Conservation (phyloP, 1,140 invertebrate genomes). For the Drosophila funebris region DNA sequence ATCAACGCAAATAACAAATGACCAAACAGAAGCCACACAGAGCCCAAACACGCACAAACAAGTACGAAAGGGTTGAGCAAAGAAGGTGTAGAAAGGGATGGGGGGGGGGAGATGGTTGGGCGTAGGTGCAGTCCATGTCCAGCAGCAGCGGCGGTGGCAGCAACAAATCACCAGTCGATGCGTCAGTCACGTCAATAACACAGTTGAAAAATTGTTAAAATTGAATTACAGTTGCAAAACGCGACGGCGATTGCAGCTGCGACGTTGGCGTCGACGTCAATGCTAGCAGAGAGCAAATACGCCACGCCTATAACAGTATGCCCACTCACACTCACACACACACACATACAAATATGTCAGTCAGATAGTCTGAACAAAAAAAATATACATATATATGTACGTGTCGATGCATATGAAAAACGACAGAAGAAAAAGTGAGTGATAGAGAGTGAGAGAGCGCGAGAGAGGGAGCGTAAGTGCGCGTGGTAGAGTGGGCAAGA, state of each 20-base stretch:
- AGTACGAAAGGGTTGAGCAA: neutral
- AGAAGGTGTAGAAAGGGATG: neutral
- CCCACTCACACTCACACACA: constrained; percentile 12
- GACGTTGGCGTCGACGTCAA: constrained; percentile 19
- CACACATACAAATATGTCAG: constrained; percentile 3
- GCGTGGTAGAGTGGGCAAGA: neutral
- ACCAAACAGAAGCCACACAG: constrained; percentile 46
- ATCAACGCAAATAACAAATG: constrained; percentile 78
- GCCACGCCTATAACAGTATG: constrained; percentile 43
- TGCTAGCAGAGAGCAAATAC: constrained; percentile 62
- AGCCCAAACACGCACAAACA: constrained; percentile 33
- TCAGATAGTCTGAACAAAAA: constrained; percentile 20
- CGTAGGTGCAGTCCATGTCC: neutral
- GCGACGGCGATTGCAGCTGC: constrained; percentile 61
- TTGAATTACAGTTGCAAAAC: constrained; percentile 83
- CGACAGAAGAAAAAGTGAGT: constrained; percentile 40
- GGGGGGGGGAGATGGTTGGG: neutral
- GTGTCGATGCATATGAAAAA: constrained; percentile 65
- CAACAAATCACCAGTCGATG: constrained; percentile 75
- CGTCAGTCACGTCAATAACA: constrained; percentile 83
- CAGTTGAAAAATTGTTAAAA: constrained; percentile 84
- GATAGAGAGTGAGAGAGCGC: neutral
- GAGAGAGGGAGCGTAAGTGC: neutral
- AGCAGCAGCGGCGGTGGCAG: constrained; percentile 13
- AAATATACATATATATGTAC: constrained; percentile 1